Evolutionary conservation across 1,140 invertebrate genomes (phyloP).

Genomic region (Nylanderia fulva): DNA sequence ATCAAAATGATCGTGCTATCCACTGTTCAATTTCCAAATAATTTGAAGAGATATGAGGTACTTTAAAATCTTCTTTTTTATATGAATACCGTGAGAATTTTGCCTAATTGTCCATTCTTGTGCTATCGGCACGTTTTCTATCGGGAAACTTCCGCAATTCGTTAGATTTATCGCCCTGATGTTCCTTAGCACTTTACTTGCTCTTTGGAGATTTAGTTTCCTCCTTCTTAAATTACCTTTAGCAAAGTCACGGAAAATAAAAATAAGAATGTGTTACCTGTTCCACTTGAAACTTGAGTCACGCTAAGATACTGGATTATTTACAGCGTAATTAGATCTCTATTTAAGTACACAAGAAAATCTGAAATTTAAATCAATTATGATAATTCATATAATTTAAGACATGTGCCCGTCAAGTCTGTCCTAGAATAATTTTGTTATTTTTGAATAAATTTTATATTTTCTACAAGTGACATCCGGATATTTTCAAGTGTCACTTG

Average conservation of each 20-base stretch:
- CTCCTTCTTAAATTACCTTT: conserved; percentile 44
- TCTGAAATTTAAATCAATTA: not conserved
- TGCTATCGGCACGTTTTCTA: conserved; percentile 58
- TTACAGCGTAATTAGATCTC: conserved; percentile 4
- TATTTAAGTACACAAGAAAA: not conserved
- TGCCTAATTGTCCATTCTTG: not conserved
- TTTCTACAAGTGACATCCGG: not conserved
- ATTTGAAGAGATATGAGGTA: not conserved
- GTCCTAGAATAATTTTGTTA: not conserved
- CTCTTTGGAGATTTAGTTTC: conserved; percentile 58
- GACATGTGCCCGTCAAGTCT: not conserved
- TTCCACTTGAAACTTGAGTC: conserved; percentile 8
- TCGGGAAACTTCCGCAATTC: conserved; percentile 71
- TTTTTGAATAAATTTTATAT: too few relatives aligned
- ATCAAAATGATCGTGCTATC: not conserved
- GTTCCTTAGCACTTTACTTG: conserved; percentile 3
- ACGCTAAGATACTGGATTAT: not conserved
- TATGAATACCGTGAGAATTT: not conserved
- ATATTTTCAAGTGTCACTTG: conserved; percentile 1
- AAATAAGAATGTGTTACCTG: conserved; percentile 34
- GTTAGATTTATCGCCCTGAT: conserved; percentile 61
- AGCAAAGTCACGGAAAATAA: conserved; percentile 34
- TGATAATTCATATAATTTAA: not conserved
- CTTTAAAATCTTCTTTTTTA: not conserved
- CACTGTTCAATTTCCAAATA: not conserved